These are phyloP conservation scores for Stigmatopora nigra DNA, from an alignment of 2,113 vertebrate genomes.

Conservation along the genomic window DNA sequence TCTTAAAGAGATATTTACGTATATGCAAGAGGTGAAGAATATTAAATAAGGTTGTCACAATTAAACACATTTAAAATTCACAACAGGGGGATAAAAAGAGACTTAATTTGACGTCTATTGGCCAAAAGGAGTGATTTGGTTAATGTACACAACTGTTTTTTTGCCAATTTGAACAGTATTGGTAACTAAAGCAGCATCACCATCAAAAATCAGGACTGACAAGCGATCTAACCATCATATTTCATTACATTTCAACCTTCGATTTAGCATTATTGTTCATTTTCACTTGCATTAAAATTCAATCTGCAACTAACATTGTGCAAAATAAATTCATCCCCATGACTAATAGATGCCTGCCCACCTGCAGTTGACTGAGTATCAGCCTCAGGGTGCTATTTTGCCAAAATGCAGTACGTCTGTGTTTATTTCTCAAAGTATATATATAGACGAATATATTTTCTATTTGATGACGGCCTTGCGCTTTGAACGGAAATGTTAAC, in stretches of 20 bases:
- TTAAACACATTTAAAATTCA: no score
- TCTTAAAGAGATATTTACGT: no score
- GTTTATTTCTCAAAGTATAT: not conserved
- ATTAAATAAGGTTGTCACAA: no score
- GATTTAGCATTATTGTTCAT: not conserved
- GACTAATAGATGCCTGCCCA: not conserved
- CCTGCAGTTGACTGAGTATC: not conserved
- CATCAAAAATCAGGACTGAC: no score
- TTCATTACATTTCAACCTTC: not conserved
- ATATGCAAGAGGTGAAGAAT: no score
- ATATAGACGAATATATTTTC: not conserved
- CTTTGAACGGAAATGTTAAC: not conserved
- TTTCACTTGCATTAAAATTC: not conserved
- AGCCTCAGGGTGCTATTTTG: not conserved
- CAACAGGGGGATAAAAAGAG: no score
- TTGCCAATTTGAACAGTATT: no score
- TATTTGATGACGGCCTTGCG: not conserved
- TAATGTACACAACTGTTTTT: no score
- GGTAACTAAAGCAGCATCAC: no score
- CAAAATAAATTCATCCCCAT: not conserved
- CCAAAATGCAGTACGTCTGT: not conserved
- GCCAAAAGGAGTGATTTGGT: no score
- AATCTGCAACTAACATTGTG: not conserved
- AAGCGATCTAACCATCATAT: not conserved
- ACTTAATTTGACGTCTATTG: no score